These are phyloP conservation scores for Strigamia maritima DNA, from an alignment of 2,888 invertebrate species.

Conservation along the genomic window DNA sequence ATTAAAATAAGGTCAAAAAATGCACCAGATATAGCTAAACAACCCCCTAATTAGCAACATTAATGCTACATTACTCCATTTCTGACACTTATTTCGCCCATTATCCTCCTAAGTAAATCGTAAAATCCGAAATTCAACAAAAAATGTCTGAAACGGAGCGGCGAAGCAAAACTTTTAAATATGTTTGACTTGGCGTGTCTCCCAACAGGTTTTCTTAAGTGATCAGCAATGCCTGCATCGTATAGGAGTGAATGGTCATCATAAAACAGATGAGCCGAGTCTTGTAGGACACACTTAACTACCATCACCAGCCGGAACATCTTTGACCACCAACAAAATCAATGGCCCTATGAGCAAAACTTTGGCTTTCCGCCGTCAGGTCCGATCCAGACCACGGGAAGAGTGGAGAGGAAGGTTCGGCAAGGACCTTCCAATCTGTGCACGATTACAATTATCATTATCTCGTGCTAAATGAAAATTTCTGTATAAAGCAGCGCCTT, in stretches of 20 bases:
- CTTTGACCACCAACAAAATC: constrained; percentile 23
- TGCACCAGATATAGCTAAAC: too few relatives aligned
- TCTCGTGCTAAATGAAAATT: constrained; percentile 38
- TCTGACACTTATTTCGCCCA: too few relatives aligned
- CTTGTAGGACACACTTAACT: neutral
- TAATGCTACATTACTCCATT: too few relatives aligned
- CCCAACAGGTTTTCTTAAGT: constrained; percentile 35
- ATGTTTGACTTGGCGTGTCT: neutral
- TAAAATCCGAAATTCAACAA: too few relatives aligned
- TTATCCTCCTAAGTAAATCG: too few relatives aligned
- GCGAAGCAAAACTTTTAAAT: neutral
- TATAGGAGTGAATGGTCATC: neutral
- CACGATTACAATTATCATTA: constrained; percentile 37
- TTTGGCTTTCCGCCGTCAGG: too few relatives aligned
- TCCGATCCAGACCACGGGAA: too few relatives aligned
- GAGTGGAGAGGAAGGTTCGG: neutral
- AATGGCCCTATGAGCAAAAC: neutral
- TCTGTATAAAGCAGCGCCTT: too few relatives aligned
- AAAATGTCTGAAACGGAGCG: neutral
- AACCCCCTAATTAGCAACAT: too few relatives aligned
- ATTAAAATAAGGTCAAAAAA: too few relatives aligned
- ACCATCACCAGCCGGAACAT: neutral
- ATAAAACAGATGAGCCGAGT: constrained; percentile 1
- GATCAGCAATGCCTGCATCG: neutral
- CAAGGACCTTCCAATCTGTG: constrained; percentile 31